Conservation (phyloP, 2,797 vertebrate genomes). For the Tokudaia tokunoshimensis region DNA sequence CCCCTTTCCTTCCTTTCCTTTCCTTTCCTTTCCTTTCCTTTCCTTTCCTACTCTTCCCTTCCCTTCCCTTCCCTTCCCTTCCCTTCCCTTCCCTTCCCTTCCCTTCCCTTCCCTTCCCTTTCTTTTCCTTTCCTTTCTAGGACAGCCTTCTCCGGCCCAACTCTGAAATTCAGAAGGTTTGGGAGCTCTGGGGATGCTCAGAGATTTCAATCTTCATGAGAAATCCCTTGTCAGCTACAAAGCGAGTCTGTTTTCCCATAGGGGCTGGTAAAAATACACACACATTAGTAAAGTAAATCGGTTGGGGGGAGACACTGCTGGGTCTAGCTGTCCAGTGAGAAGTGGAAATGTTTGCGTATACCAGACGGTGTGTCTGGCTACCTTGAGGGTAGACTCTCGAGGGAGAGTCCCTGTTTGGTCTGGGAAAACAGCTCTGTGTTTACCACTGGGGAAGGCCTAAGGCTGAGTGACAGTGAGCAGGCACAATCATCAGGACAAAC, state of each 20-base stretch:
- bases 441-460: constrained; percentile 93
- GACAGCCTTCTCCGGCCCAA: constrained; percentile 25
- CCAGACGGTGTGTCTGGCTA: constrained; percentile 93
- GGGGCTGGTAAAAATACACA: constrained; percentile 76
- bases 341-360: constrained; percentile 87
- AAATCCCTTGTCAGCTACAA: constrained; percentile 64
- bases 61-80: too few relatives aligned
- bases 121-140: not conserved
- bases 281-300: constrained; percentile 84
- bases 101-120: not conserved
- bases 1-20: too few relatives aligned
- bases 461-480: constrained; percentile 94
- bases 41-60: too few relatives aligned
- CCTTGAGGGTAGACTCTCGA: constrained; percentile 75
- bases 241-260: constrained; percentile 71
- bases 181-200: constrained; percentile 40
- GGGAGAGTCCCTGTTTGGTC: constrained; percentile 88
- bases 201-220: constrained; percentile 69
- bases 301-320: constrained; percentile 76
- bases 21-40: too few relatives aligned
- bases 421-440: constrained; percentile 94
- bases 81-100: too few relatives aligned
- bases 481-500: constrained; percentile 84
- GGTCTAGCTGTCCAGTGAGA: constrained; percentile 81
- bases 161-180: constrained; percentile 49